A percentile compares a stretch with the other conserved stretches of the same genome.
phyloP scores from a whole-genome alignment of 1,140 invertebrate genomes.

The Bombus fervidus region DNA sequence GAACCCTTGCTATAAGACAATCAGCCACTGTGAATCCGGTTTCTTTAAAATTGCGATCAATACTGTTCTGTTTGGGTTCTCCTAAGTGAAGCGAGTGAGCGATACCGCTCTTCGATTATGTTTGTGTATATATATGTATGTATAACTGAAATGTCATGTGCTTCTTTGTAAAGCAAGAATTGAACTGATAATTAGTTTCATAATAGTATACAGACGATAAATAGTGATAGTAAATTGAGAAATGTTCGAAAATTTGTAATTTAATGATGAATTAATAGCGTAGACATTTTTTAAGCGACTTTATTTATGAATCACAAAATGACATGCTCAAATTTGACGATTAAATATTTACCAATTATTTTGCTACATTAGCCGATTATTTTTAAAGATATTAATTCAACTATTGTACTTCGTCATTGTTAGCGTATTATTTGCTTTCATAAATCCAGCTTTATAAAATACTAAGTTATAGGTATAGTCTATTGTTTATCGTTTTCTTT shows the following conservation, averaged over 20 bases:
- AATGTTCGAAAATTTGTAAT: background rate
- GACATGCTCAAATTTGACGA: background rate
- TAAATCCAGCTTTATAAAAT: too few relatives aligned
- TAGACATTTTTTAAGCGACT: background rate
- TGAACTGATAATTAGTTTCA: background rate
- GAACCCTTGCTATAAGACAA: constrained; percentile 3
- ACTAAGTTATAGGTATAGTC: background rate
- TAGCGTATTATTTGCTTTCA: background rate
- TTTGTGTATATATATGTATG: too few relatives aligned
- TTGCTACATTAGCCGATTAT: background rate
- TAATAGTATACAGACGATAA: background rate
- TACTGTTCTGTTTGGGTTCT: constrained; percentile 16
- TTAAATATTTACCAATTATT: background rate
- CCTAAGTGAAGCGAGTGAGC: background rate
- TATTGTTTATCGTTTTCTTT: constrained; percentile 3
- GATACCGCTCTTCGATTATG: background rate
- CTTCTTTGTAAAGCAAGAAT: background rate
- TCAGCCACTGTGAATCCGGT: constrained; percentile 37
- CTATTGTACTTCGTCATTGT: background rate
- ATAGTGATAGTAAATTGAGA: background rate
- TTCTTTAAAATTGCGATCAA: constrained; percentile 35
- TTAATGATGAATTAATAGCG: background rate
- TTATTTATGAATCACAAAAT: background rate
- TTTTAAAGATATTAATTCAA: background rate
- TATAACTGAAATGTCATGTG: background rate